Conservation (phyloP, 2,113 vertebrate species). For the Corapipo altera region DNA sequence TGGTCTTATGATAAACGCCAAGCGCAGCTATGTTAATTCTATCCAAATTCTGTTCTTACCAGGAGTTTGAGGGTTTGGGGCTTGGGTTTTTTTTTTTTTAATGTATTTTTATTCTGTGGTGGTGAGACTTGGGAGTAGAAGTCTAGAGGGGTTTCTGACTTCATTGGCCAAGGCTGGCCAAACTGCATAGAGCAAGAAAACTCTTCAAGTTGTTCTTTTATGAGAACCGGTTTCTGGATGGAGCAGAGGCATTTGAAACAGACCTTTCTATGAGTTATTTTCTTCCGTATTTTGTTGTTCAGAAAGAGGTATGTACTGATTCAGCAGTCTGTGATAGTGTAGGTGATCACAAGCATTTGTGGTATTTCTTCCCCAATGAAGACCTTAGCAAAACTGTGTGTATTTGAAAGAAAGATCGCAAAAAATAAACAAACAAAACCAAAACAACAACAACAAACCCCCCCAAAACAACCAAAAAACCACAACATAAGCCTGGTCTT, state of each 20-base stretch:
- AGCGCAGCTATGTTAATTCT: neutral
- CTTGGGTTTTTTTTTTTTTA: neutral
- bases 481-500: neutral
- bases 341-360: neutral
- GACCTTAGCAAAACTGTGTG: neutral
- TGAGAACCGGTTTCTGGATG: neutral
- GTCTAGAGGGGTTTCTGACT: neutral
- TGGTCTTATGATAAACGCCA: neutral
- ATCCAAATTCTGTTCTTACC: neutral
- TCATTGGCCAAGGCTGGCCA: fast-evolving
- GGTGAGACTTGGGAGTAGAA: neutral
- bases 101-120: neutral
- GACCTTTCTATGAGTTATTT: neutral
- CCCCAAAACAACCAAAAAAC: neutral
- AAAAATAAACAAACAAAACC: neutral
- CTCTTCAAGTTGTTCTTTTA: neutral
- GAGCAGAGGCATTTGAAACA: neutral
- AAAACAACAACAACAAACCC: neutral
- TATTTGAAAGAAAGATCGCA: neutral
- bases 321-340: neutral
- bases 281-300: neutral
- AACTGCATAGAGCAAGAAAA: neutral
- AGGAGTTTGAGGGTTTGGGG: neutral
- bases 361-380: neutral
- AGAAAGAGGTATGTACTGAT: neutral